phyloP scores from a whole-genome alignment of 1,140 invertebrate species.

The Drosophila kohkoa region DNA sequence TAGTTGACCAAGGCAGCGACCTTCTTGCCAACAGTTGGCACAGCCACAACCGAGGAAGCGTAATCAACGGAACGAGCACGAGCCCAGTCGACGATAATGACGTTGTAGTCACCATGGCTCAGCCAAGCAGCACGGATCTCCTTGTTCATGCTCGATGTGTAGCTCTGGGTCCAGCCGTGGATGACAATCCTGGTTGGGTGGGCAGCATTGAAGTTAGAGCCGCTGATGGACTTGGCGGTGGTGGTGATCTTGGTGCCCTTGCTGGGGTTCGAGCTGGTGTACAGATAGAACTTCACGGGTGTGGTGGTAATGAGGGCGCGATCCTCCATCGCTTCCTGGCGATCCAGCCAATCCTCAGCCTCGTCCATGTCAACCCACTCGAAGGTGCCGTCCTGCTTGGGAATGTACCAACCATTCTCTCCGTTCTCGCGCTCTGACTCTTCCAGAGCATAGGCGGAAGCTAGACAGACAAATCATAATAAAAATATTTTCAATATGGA shows the following conservation, averaged over 20 bases:
- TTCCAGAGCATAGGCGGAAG: constrained; percentile 54
- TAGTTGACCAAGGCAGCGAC: constrained; percentile 83
- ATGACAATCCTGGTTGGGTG: constrained; percentile 75
- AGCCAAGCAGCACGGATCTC: constrained; percentile 85
- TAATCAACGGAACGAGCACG: constrained; percentile 85
- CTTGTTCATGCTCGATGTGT: constrained; percentile 64
- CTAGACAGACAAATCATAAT: constrained; percentile 15
- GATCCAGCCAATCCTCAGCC: constrained; percentile 58
- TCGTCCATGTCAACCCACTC: constrained; percentile 73
- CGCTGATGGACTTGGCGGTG: constrained; percentile 53
- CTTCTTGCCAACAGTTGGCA: constrained; percentile 71
- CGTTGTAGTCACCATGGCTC: constrained; percentile 84
- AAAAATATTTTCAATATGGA: neutral
- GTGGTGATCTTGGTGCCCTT: constrained; percentile 63
- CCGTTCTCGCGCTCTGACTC: constrained; percentile 70
- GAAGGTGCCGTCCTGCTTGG: constrained; percentile 65
- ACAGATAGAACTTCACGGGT: constrained; percentile 73
- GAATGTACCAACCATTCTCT: constrained; percentile 82
- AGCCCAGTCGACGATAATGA: constrained; percentile 89
- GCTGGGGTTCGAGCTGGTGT: constrained; percentile 63
- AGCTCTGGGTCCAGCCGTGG: constrained; percentile 77
- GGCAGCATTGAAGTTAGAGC: constrained; percentile 63
- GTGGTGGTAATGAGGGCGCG: constrained; percentile 49
- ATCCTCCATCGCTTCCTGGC: constrained; percentile 48
- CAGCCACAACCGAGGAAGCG: constrained; percentile 82